Evolutionary conservation across 2,888 invertebrate species (phyloP).

Genomic region (Drosophila greeni): DNA sequence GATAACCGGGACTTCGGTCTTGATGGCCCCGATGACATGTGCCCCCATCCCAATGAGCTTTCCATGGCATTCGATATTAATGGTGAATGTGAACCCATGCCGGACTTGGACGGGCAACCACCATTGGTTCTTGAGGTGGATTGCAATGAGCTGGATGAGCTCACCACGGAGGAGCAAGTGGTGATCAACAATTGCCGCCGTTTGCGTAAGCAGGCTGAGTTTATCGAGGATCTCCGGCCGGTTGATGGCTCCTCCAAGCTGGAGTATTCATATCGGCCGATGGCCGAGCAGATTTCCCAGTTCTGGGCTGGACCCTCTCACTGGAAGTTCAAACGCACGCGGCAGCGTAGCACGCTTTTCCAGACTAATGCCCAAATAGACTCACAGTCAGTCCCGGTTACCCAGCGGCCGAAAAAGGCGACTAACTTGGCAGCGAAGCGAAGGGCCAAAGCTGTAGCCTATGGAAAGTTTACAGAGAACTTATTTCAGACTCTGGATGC

Average conservation of each 20-base stretch:
- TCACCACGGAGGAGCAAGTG: slow-evolving; percentile 77
- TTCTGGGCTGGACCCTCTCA: slow-evolving; percentile 91
- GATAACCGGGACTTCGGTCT: slow-evolving; percentile 75
- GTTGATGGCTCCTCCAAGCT: slow-evolving; percentile 80
- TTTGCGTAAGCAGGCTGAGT: slow-evolving; percentile 75
- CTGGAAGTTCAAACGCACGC: slow-evolving; percentile 85
- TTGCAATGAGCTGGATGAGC: slow-evolving; percentile 78
- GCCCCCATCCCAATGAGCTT: slow-evolving; percentile 80
- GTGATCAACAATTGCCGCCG: slow-evolving; percentile 76
- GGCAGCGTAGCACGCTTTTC: slow-evolving; percentile 58
- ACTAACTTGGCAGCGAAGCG: slow-evolving; percentile 42
- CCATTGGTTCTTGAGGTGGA: slow-evolving; percentile 77
- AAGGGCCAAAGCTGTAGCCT: slow-evolving; percentile 67
- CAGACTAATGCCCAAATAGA: slow-evolving; percentile 30
- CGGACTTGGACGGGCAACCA: slow-evolving; percentile 75
- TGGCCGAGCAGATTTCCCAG: slow-evolving; percentile 77
- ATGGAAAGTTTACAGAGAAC: slow-evolving; percentile 71
- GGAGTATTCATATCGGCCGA: slow-evolving; percentile 86
- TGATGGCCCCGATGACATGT: slow-evolving; percentile 78
- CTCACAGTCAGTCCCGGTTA: background rate
- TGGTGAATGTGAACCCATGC: slow-evolving; percentile 83
- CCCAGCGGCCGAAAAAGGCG: slow-evolving; percentile 12
- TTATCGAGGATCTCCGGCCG: slow-evolving; percentile 82
- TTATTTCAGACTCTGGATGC: slow-evolving; percentile 69
- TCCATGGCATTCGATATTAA: slow-evolving; percentile 83